Evolutionary conservation across 2,113 vertebrate species (phyloP).

Genomic region (Pterocles gutturalis): DNA sequence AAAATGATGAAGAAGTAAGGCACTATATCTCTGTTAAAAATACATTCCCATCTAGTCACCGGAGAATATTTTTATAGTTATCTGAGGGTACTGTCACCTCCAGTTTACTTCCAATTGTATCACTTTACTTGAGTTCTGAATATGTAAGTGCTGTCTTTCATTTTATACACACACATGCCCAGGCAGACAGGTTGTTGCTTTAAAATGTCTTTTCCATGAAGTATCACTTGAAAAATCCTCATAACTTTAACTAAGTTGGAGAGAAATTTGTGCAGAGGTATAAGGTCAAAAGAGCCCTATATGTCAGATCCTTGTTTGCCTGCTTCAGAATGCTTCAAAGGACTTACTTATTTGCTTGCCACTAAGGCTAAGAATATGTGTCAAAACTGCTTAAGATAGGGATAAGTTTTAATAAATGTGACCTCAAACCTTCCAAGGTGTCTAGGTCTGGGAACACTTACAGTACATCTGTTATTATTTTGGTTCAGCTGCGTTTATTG

Average conservation of each 20-base stretch:
- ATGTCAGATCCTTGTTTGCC: slow-evolving; percentile 16
- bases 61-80: background rate
- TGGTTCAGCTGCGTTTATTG: slow-evolving; percentile 60
- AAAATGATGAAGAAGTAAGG: background rate
- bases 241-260: slow-evolving; percentile 52
- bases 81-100: background rate
- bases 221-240: slow-evolving; percentile 44
- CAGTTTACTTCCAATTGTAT: slow-evolving; percentile 8
- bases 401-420: slow-evolving; percentile 63
- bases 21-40: background rate
- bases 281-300: slow-evolving; percentile 48
- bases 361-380: slow-evolving; percentile 30
- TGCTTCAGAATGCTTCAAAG: slow-evolving; percentile 56
- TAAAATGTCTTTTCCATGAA: slow-evolving; percentile 56
- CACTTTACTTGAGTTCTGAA: background rate
- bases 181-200: slow-evolving; percentile 9
- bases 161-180: background rate
- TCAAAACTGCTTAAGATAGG: slow-evolving; percentile 70
- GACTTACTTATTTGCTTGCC: slow-evolving; percentile 25
- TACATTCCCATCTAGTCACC: background rate
- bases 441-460: slow-evolving; percentile 73
- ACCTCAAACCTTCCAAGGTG: slow-evolving; percentile 72
- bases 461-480: slow-evolving; percentile 77
- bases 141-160: background rate
- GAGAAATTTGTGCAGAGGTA: slow-evolving; percentile 54